A percentile compares a stretch with the other conserved stretches of the same genome.
Conservation (phyloP, 2,113 vertebrate genomes). For the Sitta europaea region DNA sequence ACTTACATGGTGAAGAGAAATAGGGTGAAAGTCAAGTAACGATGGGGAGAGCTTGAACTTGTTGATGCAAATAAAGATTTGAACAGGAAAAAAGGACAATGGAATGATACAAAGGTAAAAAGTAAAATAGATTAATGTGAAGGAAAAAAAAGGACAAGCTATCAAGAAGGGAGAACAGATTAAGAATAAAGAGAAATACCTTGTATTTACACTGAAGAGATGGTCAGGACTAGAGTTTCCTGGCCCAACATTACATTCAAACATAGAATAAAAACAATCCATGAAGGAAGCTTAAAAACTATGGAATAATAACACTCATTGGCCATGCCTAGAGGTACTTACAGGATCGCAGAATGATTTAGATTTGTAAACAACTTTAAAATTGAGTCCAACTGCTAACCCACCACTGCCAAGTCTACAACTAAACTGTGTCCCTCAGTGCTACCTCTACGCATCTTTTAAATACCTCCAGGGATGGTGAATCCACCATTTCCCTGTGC, state of each 20-base stretch:
- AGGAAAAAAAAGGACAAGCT: too few species aligned
- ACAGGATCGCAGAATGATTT: neutral
- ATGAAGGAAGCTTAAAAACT: neutral
- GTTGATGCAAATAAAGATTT: neutral
- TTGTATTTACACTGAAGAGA: neutral
- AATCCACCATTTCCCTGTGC: neutral
- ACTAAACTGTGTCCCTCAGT: neutral
- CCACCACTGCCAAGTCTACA: neutral
- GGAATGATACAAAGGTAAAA: accelerated
- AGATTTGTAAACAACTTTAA: neutral
- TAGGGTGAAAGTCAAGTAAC: neutral
- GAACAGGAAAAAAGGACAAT: neutral
- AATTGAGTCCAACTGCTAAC: neutral
- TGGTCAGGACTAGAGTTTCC: neutral
- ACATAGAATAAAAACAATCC: neutral
- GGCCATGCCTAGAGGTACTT: neutral
- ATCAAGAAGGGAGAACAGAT: neutral
- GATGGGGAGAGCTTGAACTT: neutral
- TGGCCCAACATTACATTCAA: neutral
- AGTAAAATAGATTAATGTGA: neutral
- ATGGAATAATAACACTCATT: neutral
- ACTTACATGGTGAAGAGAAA: neutral
- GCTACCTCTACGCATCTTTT: neutral
- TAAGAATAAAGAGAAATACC: neutral
- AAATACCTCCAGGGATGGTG: neutral